These are phyloP conservation scores for Apus apus DNA, from an alignment of 2,113 vertebrate genomes.

Conservation along the genomic window DNA sequence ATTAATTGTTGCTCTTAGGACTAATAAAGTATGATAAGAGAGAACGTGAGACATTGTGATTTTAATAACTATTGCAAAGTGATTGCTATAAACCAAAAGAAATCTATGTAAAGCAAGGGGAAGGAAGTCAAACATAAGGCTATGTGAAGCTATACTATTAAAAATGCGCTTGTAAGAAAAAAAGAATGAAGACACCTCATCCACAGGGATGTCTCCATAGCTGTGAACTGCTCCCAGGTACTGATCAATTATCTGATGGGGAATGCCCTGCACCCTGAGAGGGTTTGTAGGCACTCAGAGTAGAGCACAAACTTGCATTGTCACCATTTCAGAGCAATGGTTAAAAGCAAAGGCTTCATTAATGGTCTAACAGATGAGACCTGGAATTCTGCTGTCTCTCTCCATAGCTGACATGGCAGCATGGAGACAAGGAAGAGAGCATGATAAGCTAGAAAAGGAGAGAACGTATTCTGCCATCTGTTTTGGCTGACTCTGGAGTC, in stretches of 20 bases:
- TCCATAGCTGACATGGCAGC: neutral
- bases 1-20: neutral
- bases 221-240: rapidly evolving
- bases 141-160: neutral
- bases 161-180: neutral
- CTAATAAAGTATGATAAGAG: neutral
- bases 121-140: neutral
- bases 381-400: neutral
- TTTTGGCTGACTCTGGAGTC: neutral
- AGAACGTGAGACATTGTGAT: neutral
- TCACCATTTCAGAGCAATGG: rapidly evolving
- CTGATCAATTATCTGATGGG: neutral
- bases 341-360: neutral
- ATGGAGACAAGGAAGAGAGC: neutral
- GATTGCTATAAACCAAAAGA: neutral
- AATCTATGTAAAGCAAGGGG: neutral
- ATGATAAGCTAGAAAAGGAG: neutral
- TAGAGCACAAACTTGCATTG: neutral
- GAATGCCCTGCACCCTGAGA: neutral
- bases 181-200: neutral
- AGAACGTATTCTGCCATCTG: neutral
- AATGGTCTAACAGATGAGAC: neutral
- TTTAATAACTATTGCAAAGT: neutral
- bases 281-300: neutral
- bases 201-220: no score